Evolutionary conservation across 2,797 vertebrate genomes (phyloP), one percentile per base, ranked within the genome.

Genomic region (Holocentrus rufus): DNA sequence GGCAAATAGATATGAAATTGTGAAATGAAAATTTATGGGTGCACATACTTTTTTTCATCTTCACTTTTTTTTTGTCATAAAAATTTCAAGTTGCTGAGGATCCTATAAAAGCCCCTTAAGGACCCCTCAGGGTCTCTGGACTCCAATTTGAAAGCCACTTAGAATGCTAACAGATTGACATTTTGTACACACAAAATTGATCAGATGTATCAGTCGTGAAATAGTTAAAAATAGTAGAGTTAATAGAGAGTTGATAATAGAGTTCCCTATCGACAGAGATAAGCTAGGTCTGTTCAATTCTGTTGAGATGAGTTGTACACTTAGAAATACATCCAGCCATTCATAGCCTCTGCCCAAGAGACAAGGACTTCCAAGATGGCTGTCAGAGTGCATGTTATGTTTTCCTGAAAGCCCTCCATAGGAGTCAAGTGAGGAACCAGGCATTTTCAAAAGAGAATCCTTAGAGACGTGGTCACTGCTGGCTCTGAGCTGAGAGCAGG

Each of bases 321-420:
- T 66, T n/a, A 55, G 17, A 80, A 65, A 72, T 44, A n/a, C 67
- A 80, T 61, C n/a, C 55, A 70, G 60, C 77, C 30, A 63, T 53
- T 71, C 30, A 68, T 27, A 68, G 25, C 20, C 65, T 73, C 25
- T 27, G 25, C 25, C 25, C 25, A 36, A 36, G 7, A 36, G 34
- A 36, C 0, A 36, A 11, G 13, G 39, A 42, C 39, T 2, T 42
- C 39, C 39, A 42, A 42, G 11, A 42, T 42, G 39, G 39, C 39
- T 11, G 54, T 39, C 69, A 57, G 59, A 74, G 57, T 50, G 18
- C 13, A 44, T 47, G 77, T 58, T 34, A 66, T 30, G 36, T 52
- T 20, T 30, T 27, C 13, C 30, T 49, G 36, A 22, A 36, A 36
- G 6, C 34, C 34, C 34, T 36, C 34, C 34, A 36, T 36, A 9